phyloP scores from a whole-genome alignment of 23 tunicate genomes.

The Phallusia fumigata region DNA sequence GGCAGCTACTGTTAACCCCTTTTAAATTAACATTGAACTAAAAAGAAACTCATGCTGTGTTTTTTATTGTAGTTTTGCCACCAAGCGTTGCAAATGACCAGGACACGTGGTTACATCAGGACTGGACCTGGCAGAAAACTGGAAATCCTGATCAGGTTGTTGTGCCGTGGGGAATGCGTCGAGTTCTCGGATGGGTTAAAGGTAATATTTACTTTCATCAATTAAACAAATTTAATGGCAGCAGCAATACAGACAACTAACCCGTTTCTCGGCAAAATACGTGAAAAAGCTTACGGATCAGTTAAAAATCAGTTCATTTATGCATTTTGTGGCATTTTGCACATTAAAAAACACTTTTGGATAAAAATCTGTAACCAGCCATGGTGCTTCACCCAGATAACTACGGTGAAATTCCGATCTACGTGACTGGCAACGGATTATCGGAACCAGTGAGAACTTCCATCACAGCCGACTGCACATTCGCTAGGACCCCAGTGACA shows the following conservation, averaged over 20 bases:
- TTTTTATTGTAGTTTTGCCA: slow-evolving; percentile 12
- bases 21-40: too few species aligned
- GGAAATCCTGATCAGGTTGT: slow-evolving; percentile 51
- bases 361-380: too few species aligned
- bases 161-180: slow-evolving; percentile 94
- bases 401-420: slow-evolving; percentile 69
- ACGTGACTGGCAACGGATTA: slow-evolving; percentile 79
- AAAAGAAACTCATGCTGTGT: too few species aligned
- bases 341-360: too few species aligned
- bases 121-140: slow-evolving; percentile 79
- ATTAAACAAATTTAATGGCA: too few species aligned
- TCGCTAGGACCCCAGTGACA: slow-evolving; percentile 21
- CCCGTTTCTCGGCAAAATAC: too few species aligned
- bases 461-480: slow-evolving; percentile 42
- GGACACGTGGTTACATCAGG: slow-evolving; percentile 44
- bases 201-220: too few species aligned
- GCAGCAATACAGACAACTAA: too few species aligned
- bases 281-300: too few species aligned
- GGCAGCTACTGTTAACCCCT: too few species aligned
- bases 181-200: slow-evolving; percentile 78
- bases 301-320: too few species aligned
- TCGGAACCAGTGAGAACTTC: slow-evolving; percentile 65
- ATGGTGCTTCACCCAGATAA: slow-evolving; percentile 38
- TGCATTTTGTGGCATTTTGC: too few species aligned
- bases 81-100: slow-evolving; percentile 58